Percentiles rank a stretch among this genome's conserved stretches.
phyloP scores from a whole-genome alignment of 2,113 vertebrate genomes.

The Mastomys coucha region DNA sequence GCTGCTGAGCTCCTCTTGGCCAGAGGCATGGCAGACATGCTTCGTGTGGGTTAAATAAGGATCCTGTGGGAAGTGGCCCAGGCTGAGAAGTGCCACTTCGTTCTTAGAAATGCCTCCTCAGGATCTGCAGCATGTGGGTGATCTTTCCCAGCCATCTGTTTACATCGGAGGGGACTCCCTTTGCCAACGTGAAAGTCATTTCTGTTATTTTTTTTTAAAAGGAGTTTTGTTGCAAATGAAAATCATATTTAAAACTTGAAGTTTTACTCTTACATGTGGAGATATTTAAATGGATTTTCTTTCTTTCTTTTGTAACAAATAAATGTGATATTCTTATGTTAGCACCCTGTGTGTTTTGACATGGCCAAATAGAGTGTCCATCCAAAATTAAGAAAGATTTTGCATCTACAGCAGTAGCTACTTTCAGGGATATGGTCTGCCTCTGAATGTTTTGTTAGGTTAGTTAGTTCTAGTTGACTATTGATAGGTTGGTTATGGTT shows the following conservation, averaged over 20 bases:
- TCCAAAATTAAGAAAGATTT: neutral
- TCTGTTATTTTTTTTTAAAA: conserved; percentile 70
- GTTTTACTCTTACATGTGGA: neutral
- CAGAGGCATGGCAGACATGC: neutral
- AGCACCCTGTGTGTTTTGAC: neutral
- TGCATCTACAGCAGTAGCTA: neutral
- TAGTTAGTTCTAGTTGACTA: neutral
- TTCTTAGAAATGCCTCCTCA: conserved; percentile 80
- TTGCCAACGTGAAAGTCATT: conserved; percentile 73
- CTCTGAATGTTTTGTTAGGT: neutral
- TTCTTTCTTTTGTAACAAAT: neutral
- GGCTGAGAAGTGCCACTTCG: conserved; percentile 78
- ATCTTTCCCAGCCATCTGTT: conserved; percentile 79
- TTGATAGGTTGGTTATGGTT: neutral
- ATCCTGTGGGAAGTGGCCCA: conserved; percentile 74
- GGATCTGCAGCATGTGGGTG: conserved; percentile 73
- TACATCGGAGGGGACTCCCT: conserved; percentile 74
- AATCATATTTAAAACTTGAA: conserved; percentile 61
- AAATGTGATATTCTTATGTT: neutral
- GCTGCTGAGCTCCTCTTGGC: neutral
- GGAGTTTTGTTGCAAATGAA: conserved; percentile 69
- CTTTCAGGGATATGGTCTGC: neutral
- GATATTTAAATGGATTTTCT: conserved; percentile 23
- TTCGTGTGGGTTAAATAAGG: conserved; percentile 74
- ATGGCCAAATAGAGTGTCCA: neutral